Evolutionary conservation across 2,113 vertebrate species (phyloP).

Genomic region (Etia nguti): DNA sequence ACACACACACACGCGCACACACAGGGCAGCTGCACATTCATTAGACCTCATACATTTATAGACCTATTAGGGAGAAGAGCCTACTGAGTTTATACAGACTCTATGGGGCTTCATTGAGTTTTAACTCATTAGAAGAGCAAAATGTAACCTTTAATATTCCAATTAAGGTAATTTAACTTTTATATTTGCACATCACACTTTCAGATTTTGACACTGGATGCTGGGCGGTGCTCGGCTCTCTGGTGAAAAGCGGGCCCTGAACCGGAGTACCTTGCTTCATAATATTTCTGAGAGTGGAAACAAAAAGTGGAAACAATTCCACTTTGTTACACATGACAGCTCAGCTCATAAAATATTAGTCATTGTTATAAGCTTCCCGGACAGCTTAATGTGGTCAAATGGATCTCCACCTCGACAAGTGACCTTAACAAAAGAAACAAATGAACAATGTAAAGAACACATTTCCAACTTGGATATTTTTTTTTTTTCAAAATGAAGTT

Average conservation of each 20-base stretch:
- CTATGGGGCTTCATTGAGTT: not conserved
- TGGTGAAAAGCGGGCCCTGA: not conserved
- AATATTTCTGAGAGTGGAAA: not conserved
- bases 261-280: not conserved
- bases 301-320: not conserved
- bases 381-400: not conserved
- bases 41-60: not conserved
- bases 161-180: not conserved
- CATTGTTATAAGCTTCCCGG: not conserved
- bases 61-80: not conserved
- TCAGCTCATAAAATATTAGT: not conserved
- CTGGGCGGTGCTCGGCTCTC: not conserved
- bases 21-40: constrained; percentile 5
- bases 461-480: not conserved
- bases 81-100: not conserved
- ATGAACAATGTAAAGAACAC: not conserved
- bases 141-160: not conserved
- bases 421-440: not conserved
- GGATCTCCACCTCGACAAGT: not conserved
- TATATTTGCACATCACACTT: not conserved
- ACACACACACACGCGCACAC: not conserved
- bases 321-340: not conserved
- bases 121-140: not conserved
- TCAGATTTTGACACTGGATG: not conserved
- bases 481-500: not conserved